Evolutionary conservation across 1,140 invertebrate species (phyloP).

Genomic region (Polypedilum vanderplanki): DNA sequence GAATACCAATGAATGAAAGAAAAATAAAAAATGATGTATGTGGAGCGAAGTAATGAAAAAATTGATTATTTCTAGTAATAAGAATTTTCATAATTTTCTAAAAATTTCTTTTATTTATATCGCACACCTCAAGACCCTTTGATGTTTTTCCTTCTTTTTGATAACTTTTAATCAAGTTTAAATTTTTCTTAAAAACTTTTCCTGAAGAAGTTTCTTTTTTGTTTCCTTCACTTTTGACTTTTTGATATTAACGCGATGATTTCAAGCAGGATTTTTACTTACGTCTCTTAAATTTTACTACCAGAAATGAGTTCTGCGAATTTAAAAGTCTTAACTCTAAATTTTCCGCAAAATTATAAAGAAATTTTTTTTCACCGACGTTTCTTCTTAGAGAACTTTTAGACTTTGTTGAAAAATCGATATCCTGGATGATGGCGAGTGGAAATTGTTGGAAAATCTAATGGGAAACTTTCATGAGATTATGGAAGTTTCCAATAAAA

Average conservation of each 20-base stretch:
- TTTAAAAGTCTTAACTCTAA: neutral
- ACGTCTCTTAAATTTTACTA: conserved; percentile 14
- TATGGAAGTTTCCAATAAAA: neutral
- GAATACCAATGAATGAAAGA: neutral
- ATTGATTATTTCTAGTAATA: neutral
- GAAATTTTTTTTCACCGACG: neutral
- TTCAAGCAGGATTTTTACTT: neutral
- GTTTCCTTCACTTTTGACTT: neutral
- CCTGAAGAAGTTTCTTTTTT: neutral
- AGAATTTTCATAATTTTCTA: neutral
- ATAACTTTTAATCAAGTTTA: neutral
- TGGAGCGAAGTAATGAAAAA: neutral
- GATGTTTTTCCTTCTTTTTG: neutral
- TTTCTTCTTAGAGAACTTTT: neutral
- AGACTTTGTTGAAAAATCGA: conserved; percentile 2
- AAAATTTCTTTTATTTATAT: neutral
- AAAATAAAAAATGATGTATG: neutral
- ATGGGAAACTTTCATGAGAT: neutral
- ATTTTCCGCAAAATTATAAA: neutral
- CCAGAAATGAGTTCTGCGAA: neutral
- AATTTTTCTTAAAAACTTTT: neutral
- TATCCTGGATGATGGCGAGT: neutral
- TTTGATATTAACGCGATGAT: neutral
- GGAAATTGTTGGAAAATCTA: neutral
- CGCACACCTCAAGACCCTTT: neutral